phyloP scores from a whole-genome alignment of 2,888 invertebrate species.

The Drosophila recens region DNA sequence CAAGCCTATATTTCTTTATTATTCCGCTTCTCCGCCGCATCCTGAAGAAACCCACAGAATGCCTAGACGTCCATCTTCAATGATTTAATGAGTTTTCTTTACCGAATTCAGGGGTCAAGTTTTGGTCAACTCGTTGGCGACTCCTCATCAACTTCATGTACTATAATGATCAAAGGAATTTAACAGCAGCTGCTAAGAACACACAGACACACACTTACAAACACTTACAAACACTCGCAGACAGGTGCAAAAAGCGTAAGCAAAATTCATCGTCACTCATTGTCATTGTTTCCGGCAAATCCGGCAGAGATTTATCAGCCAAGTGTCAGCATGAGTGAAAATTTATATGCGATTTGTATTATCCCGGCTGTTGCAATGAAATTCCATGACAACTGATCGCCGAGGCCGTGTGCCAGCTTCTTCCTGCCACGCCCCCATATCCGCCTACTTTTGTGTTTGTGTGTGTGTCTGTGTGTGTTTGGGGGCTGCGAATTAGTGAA shows the following conservation, averaged over 20 bases:
- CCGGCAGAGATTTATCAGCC: constrained; percentile 77
- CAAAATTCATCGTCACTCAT: constrained; percentile 36
- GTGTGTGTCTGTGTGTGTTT: background rate
- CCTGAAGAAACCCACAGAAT: constrained; percentile 18
- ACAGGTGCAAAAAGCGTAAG: constrained; percentile 38
- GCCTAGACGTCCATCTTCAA: constrained; percentile 51
- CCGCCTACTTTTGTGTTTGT: background rate
- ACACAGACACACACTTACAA: background rate
- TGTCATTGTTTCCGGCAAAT: constrained; percentile 66
- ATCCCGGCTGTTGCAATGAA: constrained; percentile 44
- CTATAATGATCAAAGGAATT: constrained; percentile 60
- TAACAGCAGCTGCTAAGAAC: constrained; percentile 52
- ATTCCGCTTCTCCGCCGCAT: background rate
- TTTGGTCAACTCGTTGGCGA: constrained; percentile 32
- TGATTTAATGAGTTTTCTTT: constrained; percentile 69
- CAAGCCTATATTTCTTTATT: constrained; percentile 55
- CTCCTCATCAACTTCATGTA: constrained; percentile 34
- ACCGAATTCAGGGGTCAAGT: constrained; percentile 38
- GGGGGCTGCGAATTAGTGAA: constrained; percentile 69
- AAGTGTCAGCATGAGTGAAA: constrained; percentile 79
- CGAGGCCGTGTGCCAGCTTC: constrained; percentile 47
- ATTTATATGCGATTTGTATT: constrained; percentile 74
- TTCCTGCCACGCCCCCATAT: constrained; percentile 40
- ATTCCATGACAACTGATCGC: constrained; percentile 68
- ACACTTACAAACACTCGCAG: background rate